These are phyloP conservation scores for Fopius arisanus DNA, from an alignment of 1,140 invertebrate species.

Conservation along the genomic window DNA sequence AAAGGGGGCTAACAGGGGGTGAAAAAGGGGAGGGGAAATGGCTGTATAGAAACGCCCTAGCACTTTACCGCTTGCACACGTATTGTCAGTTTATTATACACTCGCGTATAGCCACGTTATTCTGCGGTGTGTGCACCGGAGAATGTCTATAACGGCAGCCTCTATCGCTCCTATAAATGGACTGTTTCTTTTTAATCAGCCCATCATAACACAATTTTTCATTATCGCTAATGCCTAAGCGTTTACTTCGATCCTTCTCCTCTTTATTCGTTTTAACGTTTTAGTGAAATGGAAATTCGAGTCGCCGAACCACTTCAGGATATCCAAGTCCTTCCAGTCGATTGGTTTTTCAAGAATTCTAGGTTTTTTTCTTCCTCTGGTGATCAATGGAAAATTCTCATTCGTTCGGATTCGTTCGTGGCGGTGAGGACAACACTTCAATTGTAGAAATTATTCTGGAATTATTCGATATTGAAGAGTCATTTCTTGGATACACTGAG, in stretches of 20 bases:
- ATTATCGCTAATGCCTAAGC: background rate
- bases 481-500: no score
- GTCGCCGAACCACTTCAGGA: no score
- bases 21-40: background rate
- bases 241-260: background rate
- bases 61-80: slow-evolving; percentile 21
- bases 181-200: slow-evolving; percentile 6
- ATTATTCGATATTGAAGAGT: no score
- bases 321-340: no score
- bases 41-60: background rate
- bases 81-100: slow-evolving; percentile 33
- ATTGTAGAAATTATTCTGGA: no score
- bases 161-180: slow-evolving; percentile 1
- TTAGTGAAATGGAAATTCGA: background rate
- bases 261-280: background rate
- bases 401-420: no score
- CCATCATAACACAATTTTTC: background rate
- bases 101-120: slow-evolving; percentile 7
- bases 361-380: no score
- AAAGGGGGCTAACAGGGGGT: no score
- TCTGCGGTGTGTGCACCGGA: slow-evolving; percentile 5
- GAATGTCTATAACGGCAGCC: background rate
- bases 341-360: no score
- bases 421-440: no score
- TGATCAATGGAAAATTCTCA: no score